A percentile compares a stretch with the other conserved stretches of the same genome.
Evolutionary conservation across 2,797 vertebrate genomes (phyloP).

Genomic region (Catostomus latipinnis): DNA sequence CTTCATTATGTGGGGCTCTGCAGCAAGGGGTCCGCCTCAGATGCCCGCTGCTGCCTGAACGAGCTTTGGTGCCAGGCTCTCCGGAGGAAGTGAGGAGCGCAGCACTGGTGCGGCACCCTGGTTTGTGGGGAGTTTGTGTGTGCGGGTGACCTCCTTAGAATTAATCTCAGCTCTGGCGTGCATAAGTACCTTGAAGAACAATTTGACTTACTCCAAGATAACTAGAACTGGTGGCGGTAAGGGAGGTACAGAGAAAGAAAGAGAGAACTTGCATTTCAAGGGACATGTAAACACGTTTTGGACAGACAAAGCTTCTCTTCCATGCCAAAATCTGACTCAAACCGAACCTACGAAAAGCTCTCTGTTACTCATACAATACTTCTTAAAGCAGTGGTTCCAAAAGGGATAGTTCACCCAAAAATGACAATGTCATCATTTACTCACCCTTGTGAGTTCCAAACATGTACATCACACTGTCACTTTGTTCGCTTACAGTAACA

Average conservation of each 20-base stretch:
- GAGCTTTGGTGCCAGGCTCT: slow-evolving; percentile 72
- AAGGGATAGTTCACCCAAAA: neutral
- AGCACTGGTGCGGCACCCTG: slow-evolving; percentile 37
- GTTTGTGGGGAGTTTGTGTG: slow-evolving; percentile 61
- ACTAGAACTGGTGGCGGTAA: neutral
- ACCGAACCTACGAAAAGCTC: neutral
- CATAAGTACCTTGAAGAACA: slow-evolving; percentile 33
- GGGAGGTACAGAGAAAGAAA: neutral
- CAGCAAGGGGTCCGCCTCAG: slow-evolving; percentile 70
- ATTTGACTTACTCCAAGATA: slow-evolving; percentile 13
- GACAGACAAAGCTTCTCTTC: slow-evolving; percentile 1
- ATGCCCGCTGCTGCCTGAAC: slow-evolving; percentile 56
- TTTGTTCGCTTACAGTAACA: no score
- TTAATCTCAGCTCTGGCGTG: slow-evolving; percentile 59
- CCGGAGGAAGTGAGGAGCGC: slow-evolving; percentile 66
- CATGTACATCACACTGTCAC: no score
- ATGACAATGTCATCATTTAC: neutral
- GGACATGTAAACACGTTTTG: neutral
- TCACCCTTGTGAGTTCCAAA: no score
- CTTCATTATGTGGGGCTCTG: slow-evolving; percentile 82
- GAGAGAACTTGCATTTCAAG: neutral
- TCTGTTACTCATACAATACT: no score
- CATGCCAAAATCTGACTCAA: neutral
- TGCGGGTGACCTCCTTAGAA: slow-evolving; percentile 53
- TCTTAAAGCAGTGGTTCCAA: no score